Evolutionary conservation across 2,797 vertebrate species (phyloP), one percentile per base, ranked within the genome.

Genomic region (Podarcis siculus): DNA sequence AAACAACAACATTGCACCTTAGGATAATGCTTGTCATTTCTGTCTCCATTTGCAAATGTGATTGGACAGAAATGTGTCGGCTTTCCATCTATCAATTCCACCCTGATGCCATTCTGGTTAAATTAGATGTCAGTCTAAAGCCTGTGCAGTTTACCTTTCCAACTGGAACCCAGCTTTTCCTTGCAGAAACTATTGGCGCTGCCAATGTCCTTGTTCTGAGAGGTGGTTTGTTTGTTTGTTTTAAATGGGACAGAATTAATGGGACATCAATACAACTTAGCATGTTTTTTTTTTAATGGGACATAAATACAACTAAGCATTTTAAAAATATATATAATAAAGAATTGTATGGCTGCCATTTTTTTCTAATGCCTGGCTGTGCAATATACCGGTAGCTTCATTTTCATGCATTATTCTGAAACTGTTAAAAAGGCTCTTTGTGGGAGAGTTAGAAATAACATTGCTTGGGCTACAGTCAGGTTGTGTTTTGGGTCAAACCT

Each of bases 11-110:
- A 87, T 89, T 72, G 82, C 30, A 45, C 77, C 84, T 90, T 4
- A 84, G 76, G 83, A 81, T 78, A 92, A 3, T 32, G 55, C 21
- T 35, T 90, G 83, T 64, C 4, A 30, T 19, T 89, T 91, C 77
- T 75, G 8, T 79, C 90, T 84, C n/a, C 64, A 42, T 86, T 89
- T 94, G 82, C 82, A 89, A 83, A 88, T 84, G 58, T 85, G 79
- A 80, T 89, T 84, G 61, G 49, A 80, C 10, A 73, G 17, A 84
- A 71, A 45, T 86, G 72, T 85, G 30, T 64, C 42, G 91, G 72
- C 37, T 78, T 39, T 86, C 86, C 69, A n/a, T 72, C 85, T 81
- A 23, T 12, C 66, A 78, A 85, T 49, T 9, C 58, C 83, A 64
- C 4, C 27, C 71, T 79, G 78, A 69, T 85, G n/a, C 15, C 5